Evolutionary conservation across 2,113 vertebrate species (phyloP).

Genomic region (Dipodomys stephensi): DNA sequence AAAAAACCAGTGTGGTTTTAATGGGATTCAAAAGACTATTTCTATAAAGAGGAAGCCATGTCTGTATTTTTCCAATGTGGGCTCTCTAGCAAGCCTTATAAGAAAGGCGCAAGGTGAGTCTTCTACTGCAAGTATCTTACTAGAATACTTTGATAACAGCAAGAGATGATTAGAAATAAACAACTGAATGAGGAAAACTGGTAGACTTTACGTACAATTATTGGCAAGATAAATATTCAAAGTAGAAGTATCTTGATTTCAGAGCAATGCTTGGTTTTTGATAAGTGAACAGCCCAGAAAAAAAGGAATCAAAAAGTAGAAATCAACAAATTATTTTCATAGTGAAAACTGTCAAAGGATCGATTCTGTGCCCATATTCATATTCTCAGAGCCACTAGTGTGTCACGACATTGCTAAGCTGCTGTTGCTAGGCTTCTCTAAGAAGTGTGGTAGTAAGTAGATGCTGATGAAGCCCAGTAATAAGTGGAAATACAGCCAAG

Average conservation of each 20-base stretch:
- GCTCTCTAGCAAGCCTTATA: not conserved
- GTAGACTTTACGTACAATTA: not conserved
- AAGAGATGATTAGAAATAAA: slow-evolving; percentile 20
- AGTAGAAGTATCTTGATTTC: not conserved
- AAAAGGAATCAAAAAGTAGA: not conserved
- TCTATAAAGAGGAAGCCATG: slow-evolving; percentile 10
- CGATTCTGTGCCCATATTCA: not conserved
- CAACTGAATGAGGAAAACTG: not conserved
- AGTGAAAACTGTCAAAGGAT: not conserved
- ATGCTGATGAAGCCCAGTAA: not conserved
- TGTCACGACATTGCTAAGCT: not conserved
- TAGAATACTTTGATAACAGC: slow-evolving; percentile 26
- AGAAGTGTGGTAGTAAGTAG: not conserved
- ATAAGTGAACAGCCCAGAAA: not conserved
- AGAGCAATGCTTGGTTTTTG: not conserved
- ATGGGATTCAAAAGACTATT: not conserved
- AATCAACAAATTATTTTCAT: not conserved
- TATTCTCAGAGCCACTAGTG: not conserved
- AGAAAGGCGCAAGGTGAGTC: not conserved
- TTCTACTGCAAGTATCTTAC: not conserved
- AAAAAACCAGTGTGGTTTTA: slow-evolving; percentile 22
- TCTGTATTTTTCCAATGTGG: not conserved
- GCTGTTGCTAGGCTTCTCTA: not conserved
- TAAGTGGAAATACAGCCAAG: not conserved
- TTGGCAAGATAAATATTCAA: not conserved